phyloP scores from a whole-genome alignment of 2,113 vertebrate species.

The Catharus minimus region DNA sequence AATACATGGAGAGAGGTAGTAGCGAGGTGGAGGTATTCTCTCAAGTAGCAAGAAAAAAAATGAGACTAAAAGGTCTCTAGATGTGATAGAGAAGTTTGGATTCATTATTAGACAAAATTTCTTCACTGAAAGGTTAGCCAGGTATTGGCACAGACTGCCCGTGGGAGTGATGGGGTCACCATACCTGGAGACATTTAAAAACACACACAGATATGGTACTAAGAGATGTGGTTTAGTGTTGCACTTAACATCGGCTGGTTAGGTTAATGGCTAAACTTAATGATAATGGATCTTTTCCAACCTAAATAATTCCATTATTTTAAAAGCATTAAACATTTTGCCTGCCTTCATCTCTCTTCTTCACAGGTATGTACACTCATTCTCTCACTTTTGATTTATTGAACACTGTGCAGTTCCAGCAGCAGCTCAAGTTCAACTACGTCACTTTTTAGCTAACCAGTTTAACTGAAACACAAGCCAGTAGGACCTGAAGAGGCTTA shows the following conservation, averaged over 20 bases:
- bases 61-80: background rate
- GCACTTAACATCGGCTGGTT: background rate
- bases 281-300: background rate
- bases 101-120: background rate
- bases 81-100: background rate
- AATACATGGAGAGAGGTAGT: background rate
- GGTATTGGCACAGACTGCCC: background rate
- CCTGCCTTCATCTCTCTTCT: background rate
- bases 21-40: background rate
- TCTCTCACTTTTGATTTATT: background rate
- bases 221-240: background rate
- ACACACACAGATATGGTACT: fast-evolving
- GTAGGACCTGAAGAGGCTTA: background rate
- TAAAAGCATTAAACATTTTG: background rate
- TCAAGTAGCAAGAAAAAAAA: background rate
- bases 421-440: background rate
- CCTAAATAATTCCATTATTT: background rate
- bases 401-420: background rate
- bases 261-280: background rate
- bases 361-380: no score
- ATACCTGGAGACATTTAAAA: background rate
- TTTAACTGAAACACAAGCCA: background rate
- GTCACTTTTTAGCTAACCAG: background rate
- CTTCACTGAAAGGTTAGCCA: background rate
- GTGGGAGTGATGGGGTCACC: background rate